Evolutionary conservation across 2,797 vertebrate species (phyloP).

Genomic region (Paguma larvata): DNA sequence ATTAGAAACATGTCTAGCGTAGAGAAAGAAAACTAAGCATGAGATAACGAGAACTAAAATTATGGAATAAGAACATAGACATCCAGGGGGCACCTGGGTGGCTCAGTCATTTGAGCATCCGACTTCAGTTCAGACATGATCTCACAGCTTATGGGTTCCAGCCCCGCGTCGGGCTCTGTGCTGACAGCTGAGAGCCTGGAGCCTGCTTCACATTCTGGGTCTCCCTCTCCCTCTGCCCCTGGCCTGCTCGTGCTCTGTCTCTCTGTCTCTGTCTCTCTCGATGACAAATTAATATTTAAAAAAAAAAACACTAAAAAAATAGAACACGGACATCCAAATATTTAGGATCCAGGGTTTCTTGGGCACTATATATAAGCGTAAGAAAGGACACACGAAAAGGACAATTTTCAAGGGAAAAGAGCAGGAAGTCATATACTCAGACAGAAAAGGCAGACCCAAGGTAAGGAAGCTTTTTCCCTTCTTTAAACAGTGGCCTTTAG

Average conservation of each 20-base stretch:
- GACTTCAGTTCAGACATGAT: too few species aligned
- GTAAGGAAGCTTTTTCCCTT: not conserved
- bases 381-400: not conserved
- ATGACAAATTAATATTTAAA: too few species aligned
- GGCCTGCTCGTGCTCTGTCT: not conserved
- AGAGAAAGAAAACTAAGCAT: not conserved
- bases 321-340: not conserved
- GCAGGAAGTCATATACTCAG: not conserved
- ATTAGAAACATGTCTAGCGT: not conserved
- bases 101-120: too few species aligned
- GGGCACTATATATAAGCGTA: not conserved
- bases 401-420: not conserved
- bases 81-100: too few species aligned
- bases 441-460: not conserved
- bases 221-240: not conserved
- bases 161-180: too few species aligned
- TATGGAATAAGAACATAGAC: not conserved
- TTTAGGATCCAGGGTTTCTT: not conserved
- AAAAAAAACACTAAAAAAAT: too few species aligned
- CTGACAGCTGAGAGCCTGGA: too few species aligned
- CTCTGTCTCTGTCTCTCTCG: not conserved
- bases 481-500: not conserved
- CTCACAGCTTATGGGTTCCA: too few species aligned
- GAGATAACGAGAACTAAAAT: not conserved
- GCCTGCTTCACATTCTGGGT: too few species aligned